phyloP scores from a whole-genome alignment of 2,888 invertebrate genomes.

The Lomographa bimaculata region DNA sequence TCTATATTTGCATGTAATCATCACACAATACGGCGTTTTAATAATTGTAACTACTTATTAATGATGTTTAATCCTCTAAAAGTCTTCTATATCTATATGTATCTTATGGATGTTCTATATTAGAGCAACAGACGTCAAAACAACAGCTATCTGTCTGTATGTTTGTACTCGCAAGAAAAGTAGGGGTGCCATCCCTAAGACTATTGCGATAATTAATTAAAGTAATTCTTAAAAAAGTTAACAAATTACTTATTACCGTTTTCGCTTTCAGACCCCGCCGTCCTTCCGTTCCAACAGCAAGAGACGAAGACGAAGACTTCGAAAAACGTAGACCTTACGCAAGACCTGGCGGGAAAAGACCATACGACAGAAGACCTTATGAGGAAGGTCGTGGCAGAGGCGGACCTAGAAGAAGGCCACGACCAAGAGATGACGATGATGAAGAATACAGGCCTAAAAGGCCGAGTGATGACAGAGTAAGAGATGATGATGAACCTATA shows the following conservation, averaged over 20 bases:
- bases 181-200: too few relatives aligned
- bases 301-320: slow-evolving; percentile 65
- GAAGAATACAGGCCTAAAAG: slow-evolving; percentile 44
- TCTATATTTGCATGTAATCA: too few relatives aligned
- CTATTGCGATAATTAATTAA: too few relatives aligned
- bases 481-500: slow-evolving; percentile 33
- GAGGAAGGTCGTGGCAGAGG: slow-evolving; percentile 42
- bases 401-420: slow-evolving; percentile 46
- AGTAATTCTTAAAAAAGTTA: neutral
- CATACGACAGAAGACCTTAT: slow-evolving; percentile 61
- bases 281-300: slow-evolving; percentile 53
- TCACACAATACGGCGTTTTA: too few relatives aligned
- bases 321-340: slow-evolving; percentile 17
- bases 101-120: too few relatives aligned
- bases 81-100: too few relatives aligned
- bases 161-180: too few relatives aligned
- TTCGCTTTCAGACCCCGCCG: slow-evolving; percentile 72
- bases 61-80: too few relatives aligned
- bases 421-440: slow-evolving; percentile 64
- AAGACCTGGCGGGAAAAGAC: slow-evolving; percentile 64
- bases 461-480: slow-evolving; percentile 38
- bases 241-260: too few relatives aligned
- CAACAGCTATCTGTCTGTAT: too few relatives aligned
- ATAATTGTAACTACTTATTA: too few relatives aligned
- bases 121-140: too few relatives aligned